Evolutionary conservation across 2,113 vertebrate genomes (phyloP), one percentile per base, ranked within the genome.

Genomic region (Athene cunicularia): DNA sequence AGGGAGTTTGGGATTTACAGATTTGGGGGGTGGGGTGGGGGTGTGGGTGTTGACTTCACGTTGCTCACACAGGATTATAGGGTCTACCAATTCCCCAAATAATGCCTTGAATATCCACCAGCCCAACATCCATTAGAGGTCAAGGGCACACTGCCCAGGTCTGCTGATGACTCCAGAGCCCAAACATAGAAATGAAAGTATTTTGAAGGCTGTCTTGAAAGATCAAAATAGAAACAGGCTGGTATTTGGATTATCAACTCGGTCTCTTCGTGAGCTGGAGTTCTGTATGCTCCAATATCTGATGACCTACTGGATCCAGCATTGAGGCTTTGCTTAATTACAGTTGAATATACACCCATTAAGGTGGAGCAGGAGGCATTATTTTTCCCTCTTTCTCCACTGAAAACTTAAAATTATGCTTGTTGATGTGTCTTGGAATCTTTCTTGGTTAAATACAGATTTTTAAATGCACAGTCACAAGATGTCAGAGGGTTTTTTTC

Each of bases 11-110:
- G 15, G 19, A 14, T 53, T 33, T 50, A 20, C 4, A 30, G 22
- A n/a, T 1, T 1, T 11, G 8, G 5, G 4, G 17, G 41, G 41
- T 6, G 14, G 14, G 14, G 41, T 13, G 41, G 41, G 41, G 12
- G 41, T 41, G 41, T 37, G 37, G 7, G 41, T 41, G 12, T 14
- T 60, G 63, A 20, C 2, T 73, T 55, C 6, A 7, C 6, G 11
- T 30, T 7, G 14, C 12, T 80, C 32, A 55, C 28, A 39, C 12
- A 22, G 26, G 12, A 30, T 30, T 66, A 45, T 45, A 2, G 12
- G 24, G 6, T 52, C 60, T 60, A 9, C 28, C 41, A 9, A 15
- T 13, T 58, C 19, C 22, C 60, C 2, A 5, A 86, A 45, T 39
- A 66, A 50, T 15, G 23, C 49, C 16, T 72, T 19, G 1, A 49